Evolutionary conservation across 1,140 invertebrate genomes (phyloP).

Genomic region (Planococcus citri): DNA sequence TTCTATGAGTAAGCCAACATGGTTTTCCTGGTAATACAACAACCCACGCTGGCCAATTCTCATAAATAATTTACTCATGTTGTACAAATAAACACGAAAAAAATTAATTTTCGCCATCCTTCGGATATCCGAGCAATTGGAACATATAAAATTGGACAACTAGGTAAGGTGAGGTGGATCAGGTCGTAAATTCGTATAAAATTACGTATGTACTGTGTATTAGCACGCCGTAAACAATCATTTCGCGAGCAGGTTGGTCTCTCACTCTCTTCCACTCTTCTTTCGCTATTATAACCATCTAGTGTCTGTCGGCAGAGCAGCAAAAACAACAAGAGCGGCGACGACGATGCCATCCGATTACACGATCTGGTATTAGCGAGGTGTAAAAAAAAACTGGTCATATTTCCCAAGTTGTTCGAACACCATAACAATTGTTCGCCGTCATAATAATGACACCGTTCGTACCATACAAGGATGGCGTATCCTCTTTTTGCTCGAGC

Average conservation of each 20-base stretch:
- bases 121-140: not conserved
- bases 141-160: no score
- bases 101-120: conserved; percentile 1
- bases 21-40: no score
- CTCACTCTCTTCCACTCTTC: no score
- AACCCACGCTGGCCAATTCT: no score
- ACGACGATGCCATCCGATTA: no score
- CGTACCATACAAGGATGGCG: not conserved
- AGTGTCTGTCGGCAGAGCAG: no score
- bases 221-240: not conserved
- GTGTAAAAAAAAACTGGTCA: not conserved
- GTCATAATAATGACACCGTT: not conserved
- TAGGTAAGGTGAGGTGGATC: not conserved
- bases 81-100: not conserved
- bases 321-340: no score
- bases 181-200: not conserved
- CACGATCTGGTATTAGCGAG: no score
- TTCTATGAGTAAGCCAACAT: no score
- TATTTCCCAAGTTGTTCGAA: not conserved
- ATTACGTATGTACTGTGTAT: not conserved
- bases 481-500: not conserved
- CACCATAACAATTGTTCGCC: not conserved
- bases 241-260: no score
- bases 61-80: not conserved
- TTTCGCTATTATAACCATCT: not conserved